phyloP scores from a whole-genome alignment of 1,140 invertebrate genomes.

The Ceratitis capitata region DNA sequence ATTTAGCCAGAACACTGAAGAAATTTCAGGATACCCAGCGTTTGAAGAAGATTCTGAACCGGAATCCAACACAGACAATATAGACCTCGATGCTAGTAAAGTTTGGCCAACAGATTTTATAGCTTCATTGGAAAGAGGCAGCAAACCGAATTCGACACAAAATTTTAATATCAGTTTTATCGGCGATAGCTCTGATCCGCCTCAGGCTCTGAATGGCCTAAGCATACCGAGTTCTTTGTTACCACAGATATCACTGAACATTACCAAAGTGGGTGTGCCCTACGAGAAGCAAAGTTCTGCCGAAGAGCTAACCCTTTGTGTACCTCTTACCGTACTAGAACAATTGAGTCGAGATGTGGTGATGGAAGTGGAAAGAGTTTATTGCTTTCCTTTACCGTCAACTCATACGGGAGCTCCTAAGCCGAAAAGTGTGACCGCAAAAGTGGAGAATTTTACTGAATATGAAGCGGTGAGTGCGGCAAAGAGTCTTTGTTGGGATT shows the following conservation, averaged over 20 bases:
- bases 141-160: slow-evolving; percentile 42
- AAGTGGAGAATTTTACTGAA: slow-evolving; percentile 2
- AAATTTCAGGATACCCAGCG: neutral
- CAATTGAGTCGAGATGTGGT: slow-evolving; percentile 46
- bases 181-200: slow-evolving; percentile 49
- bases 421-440: neutral
- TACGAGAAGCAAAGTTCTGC: slow-evolving; percentile 54
- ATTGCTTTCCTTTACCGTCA: slow-evolving; percentile 56
- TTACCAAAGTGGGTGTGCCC: slow-evolving; percentile 57
- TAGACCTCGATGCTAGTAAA: slow-evolving; percentile 23
- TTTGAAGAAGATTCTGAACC: neutral
- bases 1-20: neutral
- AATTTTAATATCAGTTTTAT: neutral
- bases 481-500: neutral
- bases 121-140: slow-evolving; percentile 45
- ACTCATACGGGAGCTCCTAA: neutral
- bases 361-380: slow-evolving; percentile 57
- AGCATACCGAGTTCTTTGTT: slow-evolving; percentile 51
- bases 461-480: neutral
- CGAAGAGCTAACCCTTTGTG: slow-evolving; percentile 60
- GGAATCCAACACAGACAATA: neutral
- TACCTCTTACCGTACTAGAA: slow-evolving; percentile 55
- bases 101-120: slow-evolving; percentile 61
- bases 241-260: slow-evolving; percentile 50
- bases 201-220: slow-evolving; percentile 53